Base-by-base conservation (phyloP, 2,888 invertebrate genomes). In the Cephus sareptanus region DNA sequence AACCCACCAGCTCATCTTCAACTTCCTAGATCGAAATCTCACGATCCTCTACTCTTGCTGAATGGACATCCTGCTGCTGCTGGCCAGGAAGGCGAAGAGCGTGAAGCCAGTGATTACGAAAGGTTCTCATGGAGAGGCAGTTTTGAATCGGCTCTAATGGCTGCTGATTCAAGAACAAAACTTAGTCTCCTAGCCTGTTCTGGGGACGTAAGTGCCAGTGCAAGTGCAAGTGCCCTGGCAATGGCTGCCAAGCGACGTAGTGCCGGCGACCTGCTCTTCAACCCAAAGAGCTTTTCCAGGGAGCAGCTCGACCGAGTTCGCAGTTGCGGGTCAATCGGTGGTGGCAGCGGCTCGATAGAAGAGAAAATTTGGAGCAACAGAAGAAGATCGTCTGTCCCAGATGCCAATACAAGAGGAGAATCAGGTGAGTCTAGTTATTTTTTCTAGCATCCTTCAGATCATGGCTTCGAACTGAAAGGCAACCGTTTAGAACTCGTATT, bases 61-160 rank as follows among this genome's bases (percentile, higher is more conserved):
- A 91, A 90, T 77, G 89, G 90, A 35, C 90, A 85, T 77, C 90
- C 90, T 2, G 82, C 82, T 0, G 85, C 83, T 1, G 73, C 83
- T 0, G 85, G 87, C 0, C 90, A 89, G 76, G 91, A 91, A 69
- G 90, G 90, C 23, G 90, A 90, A 75, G 91, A 91, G 81, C 88
- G 92, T 9, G 96, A 97, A 89, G 95, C 96, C 77, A 97, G 97
- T 93, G 97, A 97, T 89, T 95, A 97, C 93, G 97, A 97, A 90
- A 93, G 97, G 83, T 97, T 97, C 92, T 97, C 97, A 87, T 97
- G 97, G 97, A 94, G 97, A 81, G 97, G 97, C 84, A 97, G 97
- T 92, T 97, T 97, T 92, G 97, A 97, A 90, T 97, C 97, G n/a
- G 97, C 97, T 71, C 92, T 97, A 79, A 94, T 97, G 92, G 97